Evolutionary conservation across 2,888 invertebrate genomes (phyloP).

Genomic region (Eustalomyia histrio): DNA sequence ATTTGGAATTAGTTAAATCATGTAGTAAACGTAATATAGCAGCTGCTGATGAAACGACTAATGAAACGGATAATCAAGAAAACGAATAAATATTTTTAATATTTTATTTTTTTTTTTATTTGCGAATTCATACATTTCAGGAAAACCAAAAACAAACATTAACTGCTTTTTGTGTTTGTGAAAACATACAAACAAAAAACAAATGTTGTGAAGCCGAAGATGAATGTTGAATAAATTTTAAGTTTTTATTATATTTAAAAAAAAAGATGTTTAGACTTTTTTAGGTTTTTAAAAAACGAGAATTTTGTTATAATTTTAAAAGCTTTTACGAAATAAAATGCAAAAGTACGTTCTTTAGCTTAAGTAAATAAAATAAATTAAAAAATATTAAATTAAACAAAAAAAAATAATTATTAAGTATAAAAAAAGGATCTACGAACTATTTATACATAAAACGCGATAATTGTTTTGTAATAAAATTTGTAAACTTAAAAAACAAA

Average conservation of each 20-base stretch:
- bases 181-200: constrained; percentile 7
- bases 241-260: constrained; percentile 10
- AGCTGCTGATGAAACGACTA: constrained; percentile 74
- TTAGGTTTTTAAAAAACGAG: constrained; percentile 23
- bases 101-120: constrained; percentile 8
- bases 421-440: constrained; percentile 48
- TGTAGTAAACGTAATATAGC: constrained; percentile 77
- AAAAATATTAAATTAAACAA: constrained; percentile 28
- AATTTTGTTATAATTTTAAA: constrained; percentile 8
- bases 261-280: constrained; percentile 12
- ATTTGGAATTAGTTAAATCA: constrained; percentile 77
- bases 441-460: constrained; percentile 38
- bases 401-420: constrained; percentile 19
- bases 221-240: neutral
- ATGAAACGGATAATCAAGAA: constrained; percentile 71
- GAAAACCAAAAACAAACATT: constrained; percentile 22
- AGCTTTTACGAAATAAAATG: constrained; percentile 34
- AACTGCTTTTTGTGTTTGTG: neutral
- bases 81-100: constrained; percentile 63
- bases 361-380: constrained; percentile 27
- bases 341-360: constrained; percentile 43
- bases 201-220: constrained; percentile 2
- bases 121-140: constrained; percentile 21
- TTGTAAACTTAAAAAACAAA: constrained; percentile 43
- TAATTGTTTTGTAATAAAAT: constrained; percentile 52